Percentiles rank a stretch among this genome's conserved stretches.
Evolutionary conservation across 2,113 vertebrate species (phyloP).

Genomic region (zebrafish (Danio rerio)): GRCz12tu NC_133182.1:33222001-33222500

Average conservation of each 20-base stretch:
- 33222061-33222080: no score
- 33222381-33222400: not conserved
- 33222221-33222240: no score
- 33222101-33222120: no score
- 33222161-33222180: no score
- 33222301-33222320: not conserved
- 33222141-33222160: no score
- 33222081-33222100: no score
- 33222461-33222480: conserved; percentile 78
- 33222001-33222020: no score
- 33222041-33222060: no score
- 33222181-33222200: no score
- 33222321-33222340: not conserved
- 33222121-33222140: no score
- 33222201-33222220: no score
- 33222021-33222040: no score
- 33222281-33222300: not conserved
- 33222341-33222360: not conserved
- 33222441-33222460: conserved; percentile 81
- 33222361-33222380: not conserved
- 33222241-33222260: not conserved
- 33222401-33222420: conserved; percentile 69
- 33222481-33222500: conserved; percentile 75
- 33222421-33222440: conserved; percentile 69
- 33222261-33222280: not conserved